Conservation (phyloP, 2,113 vertebrate species). For the Turdus rufiventris region DNA sequence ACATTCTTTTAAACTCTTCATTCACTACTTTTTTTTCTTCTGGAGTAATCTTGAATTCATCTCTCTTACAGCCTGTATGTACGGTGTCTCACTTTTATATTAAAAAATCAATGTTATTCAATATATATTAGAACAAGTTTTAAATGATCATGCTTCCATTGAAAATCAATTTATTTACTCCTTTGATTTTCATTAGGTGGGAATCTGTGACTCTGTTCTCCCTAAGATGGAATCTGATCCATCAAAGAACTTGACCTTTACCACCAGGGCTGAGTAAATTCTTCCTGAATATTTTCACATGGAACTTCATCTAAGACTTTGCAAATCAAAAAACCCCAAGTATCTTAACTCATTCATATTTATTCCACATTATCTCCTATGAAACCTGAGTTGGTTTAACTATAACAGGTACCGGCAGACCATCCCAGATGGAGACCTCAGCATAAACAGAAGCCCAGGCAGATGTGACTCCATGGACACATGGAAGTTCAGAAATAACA, state of each 20-base stretch:
- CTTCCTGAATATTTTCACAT: background rate
- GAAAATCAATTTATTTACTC: background rate
- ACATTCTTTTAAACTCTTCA: background rate
- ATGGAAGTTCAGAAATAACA: background rate
- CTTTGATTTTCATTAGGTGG: background rate
- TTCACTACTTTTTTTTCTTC: background rate
- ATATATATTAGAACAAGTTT: background rate
- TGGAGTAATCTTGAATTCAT: background rate
- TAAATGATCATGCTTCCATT: background rate
- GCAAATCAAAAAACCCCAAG: background rate
- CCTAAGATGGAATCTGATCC: background rate
- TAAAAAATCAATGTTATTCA: background rate
- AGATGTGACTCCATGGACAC: background rate
- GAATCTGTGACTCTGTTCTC: background rate
- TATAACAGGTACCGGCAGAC: background rate
- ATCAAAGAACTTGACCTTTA: background rate
- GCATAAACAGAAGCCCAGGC: background rate
- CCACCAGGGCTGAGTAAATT: background rate
- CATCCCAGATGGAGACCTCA: background rate
- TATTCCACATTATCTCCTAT: background rate
- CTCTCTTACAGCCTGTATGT: background rate
- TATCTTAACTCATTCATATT: background rate
- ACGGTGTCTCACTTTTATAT: background rate
- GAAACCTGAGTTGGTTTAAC: background rate
- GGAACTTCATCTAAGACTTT: background rate